These are phyloP conservation scores for Isichthys henryi DNA, from an alignment of 2,113 vertebrate species.

Conservation along the genomic window DNA sequence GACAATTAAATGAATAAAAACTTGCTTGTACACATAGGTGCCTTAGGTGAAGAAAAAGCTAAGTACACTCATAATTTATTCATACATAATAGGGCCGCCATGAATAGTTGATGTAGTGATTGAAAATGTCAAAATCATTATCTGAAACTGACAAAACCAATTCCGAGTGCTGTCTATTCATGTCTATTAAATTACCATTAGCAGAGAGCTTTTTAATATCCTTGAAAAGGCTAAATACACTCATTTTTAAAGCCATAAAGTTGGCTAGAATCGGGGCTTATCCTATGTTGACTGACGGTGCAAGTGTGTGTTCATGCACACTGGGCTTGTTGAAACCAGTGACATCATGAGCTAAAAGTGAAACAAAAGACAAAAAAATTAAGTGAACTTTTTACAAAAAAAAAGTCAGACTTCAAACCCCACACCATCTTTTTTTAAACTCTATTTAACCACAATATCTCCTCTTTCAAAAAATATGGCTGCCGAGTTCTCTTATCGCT, in stretches of 20 bases:
- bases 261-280: not conserved
- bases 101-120: not conserved
- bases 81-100: not conserved
- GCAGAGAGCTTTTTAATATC: not conserved
- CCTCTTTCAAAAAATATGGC: not conserved
- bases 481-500: not conserved
- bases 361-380: not conserved
- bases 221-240: not conserved
- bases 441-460: not conserved
- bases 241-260: not conserved
- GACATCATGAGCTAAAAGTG: not conserved
- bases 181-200: too few relatives aligned
- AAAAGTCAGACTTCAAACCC: not conserved
- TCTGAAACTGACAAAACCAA: too few relatives aligned
- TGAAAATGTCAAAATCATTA: too few relatives aligned
- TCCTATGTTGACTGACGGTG: not conserved
- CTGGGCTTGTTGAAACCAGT: not conserved
- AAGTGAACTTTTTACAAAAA: not conserved
- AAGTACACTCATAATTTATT: not conserved
- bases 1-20: not conserved
- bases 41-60: too few relatives aligned
- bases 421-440: not conserved
- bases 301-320: too few relatives aligned
- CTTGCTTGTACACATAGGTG: not conserved
- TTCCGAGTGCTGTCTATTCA: too few relatives aligned